These are phyloP conservation scores for Ptychadena robeensis DNA, from an alignment of 2,797 vertebrate species.

Conservation along the genomic window DNA sequence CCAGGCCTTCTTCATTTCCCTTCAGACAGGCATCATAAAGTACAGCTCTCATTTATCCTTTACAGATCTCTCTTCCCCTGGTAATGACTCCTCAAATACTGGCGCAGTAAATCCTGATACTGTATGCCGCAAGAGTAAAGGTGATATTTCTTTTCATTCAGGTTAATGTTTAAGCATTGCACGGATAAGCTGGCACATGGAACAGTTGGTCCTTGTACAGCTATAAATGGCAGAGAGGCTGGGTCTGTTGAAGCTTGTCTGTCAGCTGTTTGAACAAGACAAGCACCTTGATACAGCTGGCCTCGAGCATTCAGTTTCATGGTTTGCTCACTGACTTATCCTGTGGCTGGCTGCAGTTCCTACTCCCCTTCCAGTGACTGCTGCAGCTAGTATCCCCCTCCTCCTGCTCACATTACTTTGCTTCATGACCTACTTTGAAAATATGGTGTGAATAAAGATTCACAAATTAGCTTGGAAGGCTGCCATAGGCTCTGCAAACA, in stretches of 20 bases:
- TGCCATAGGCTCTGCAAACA: conserved; percentile 70
- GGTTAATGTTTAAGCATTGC: conserved; percentile 71
- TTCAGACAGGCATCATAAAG: conserved; percentile 33
- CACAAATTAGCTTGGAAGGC: conserved; percentile 72
- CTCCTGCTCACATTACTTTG: conserved; percentile 68
- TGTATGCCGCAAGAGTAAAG: not conserved
- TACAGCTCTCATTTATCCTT: conserved; percentile 15
- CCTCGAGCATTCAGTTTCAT: conserved; percentile 27
- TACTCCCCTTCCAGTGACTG: conserved; percentile 62
- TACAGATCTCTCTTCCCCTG: not conserved
- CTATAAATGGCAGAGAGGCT: conserved; percentile 63
- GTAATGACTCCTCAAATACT: conserved; percentile 19
- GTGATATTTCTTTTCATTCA: conserved; percentile 66
- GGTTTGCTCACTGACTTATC: not conserved
- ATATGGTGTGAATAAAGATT: conserved; percentile 74
- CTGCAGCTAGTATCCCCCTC: conserved; percentile 67
- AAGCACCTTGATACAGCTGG: conserved; percentile 60
- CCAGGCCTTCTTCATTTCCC: conserved; percentile 4
- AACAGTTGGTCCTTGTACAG: conserved; percentile 65
- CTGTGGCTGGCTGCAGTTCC: conserved; percentile 51
- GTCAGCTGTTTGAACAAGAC: conserved; percentile 64
- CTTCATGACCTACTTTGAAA: conserved; percentile 76
- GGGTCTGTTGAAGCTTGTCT: conserved; percentile 60
- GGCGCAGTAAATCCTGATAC: conserved; percentile 41
- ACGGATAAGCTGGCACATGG: conserved; percentile 61